These are phyloP conservation scores for Tringa solitaria DNA, from an alignment of 2,113 vertebrate species.

Conservation along the genomic window DNA sequence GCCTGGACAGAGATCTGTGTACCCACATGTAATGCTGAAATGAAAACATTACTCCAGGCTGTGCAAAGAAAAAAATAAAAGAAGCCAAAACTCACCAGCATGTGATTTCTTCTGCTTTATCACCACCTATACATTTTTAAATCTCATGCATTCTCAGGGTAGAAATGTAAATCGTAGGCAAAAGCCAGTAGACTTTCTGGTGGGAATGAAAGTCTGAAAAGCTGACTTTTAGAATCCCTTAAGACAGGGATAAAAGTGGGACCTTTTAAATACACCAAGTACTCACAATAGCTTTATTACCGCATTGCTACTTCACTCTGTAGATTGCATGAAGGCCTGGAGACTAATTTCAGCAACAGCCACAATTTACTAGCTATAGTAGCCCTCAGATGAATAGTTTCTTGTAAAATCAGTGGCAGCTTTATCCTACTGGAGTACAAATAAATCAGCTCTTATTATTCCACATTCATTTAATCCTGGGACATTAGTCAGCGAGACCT, in stretches of 20 bases:
- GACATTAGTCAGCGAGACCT: conserved; percentile 85
- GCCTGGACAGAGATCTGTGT: neutral
- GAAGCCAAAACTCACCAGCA: neutral
- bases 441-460: conserved; percentile 90
- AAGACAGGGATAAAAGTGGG: conserved; percentile 56
- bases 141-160: conserved; percentile 3
- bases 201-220: neutral
- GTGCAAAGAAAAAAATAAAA: neutral
- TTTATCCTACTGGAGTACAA: conserved; percentile 80
- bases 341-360: conserved; percentile 81
- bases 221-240: conserved; percentile 58
- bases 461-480: conserved; percentile 85
- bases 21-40: neutral
- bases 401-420: conserved; percentile 84
- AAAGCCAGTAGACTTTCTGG: conserved; percentile 26
- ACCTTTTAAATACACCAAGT: conserved; percentile 74
- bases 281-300: conserved; percentile 76
- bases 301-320: conserved; percentile 60
- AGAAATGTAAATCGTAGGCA: conserved; percentile 18
- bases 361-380: conserved; percentile 80
- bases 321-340: conserved; percentile 73
- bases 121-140: conserved; percentile 14
- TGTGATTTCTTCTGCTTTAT: conserved; percentile 6
- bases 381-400: conserved; percentile 86
- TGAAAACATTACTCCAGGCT: neutral